Evolutionary conservation across 1,140 invertebrate genomes (phyloP), one percentile per base, ranked within the genome.

Genomic region (Glomeris maerens): DNA sequence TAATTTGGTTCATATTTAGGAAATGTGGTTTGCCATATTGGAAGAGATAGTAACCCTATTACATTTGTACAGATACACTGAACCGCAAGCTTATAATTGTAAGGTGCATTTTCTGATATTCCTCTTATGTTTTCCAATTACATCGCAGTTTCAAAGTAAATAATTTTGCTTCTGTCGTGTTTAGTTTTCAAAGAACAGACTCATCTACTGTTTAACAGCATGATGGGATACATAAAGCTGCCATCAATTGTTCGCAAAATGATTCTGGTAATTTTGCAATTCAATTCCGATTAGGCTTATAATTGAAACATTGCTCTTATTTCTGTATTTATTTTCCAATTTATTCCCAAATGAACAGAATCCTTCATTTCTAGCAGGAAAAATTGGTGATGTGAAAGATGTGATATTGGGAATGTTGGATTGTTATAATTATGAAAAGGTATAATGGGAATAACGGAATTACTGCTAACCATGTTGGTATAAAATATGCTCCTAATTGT

Each of bases 181-280:
- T n/a, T n/a, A 62, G 62, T 58, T 23, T 63, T 66, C 22, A 64
- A 65, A 55, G 65, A 71, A 41, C 58, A 72, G 54, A 75, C 72
- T 3, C 67, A 69, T 38, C 68, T 74, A 59, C 62, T 77, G 3
- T 54, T 77, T 17, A 75, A 72, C 52, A 71, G 69, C 53, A 76
- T 77, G 73, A 76, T 75, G 67, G 72, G 72, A 40, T 72, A 76
- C 54, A 70, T 77, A 26, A 66, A 70, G 7, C 60, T 76, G n/a
- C 68, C 72, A 21, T 67, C 71, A n/a, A 69, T 77, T 42, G 58
- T 77, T 20, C 68, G 75, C 55, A 67, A 71, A 45, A 70, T 77
- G 13, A 62, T 72, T 56, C 63, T 68, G 55, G 66, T 65, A 53
- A 52, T 50, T 39, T 45, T 22, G 23, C 5, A 42, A 5, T 17